Evolutionary conservation across 2,113 vertebrate genomes (phyloP).

Genomic region (Pachyramphus minor): DNA sequence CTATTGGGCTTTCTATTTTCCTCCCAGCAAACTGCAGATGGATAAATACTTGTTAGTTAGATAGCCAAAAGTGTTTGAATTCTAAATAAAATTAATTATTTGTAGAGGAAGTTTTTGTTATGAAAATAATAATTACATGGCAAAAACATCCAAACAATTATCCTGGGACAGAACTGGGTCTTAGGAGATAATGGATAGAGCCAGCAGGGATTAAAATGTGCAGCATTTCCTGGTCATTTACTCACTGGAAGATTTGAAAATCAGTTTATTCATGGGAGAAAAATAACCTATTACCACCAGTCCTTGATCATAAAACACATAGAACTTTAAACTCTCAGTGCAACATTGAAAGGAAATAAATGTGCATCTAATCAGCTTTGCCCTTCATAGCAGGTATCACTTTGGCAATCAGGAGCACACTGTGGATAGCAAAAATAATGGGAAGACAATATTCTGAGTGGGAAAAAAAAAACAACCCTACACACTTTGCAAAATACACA

Average conservation of each 20-base stretch:
- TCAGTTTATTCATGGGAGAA: constrained; percentile 52
- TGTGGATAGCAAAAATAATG: constrained; percentile 27
- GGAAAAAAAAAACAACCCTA: not conserved
- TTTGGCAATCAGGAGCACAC: constrained; percentile 49
- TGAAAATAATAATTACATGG: constrained; percentile 3
- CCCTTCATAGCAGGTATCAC: constrained; percentile 46
- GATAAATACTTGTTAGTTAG: not conserved
- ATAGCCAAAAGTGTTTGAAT: not conserved
- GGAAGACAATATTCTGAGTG: constrained; percentile 7
- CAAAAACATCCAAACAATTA: constrained; percentile 22
- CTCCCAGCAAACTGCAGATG: not conserved
- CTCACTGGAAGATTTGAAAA: constrained; percentile 38
- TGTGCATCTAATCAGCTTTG: constrained; percentile 29
- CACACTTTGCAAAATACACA: not conserved
- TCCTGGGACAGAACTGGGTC: not conserved
- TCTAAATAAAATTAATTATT: not conserved
- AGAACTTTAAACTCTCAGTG: constrained; percentile 14
- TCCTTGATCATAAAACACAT: constrained; percentile 1
- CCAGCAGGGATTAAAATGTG: constrained; percentile 33
- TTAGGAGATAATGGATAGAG: constrained; percentile 23
- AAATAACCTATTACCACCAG: constrained; percentile 38
- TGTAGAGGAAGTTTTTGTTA: not conserved
- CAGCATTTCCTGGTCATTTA: constrained; percentile 51
- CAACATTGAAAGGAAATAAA: constrained; percentile 25
- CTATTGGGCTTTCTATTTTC: not conserved